These are phyloP conservation scores for Tryphoninae sp. DNA, from an alignment of 2,888 invertebrate species.

Conservation along the genomic window DNA sequence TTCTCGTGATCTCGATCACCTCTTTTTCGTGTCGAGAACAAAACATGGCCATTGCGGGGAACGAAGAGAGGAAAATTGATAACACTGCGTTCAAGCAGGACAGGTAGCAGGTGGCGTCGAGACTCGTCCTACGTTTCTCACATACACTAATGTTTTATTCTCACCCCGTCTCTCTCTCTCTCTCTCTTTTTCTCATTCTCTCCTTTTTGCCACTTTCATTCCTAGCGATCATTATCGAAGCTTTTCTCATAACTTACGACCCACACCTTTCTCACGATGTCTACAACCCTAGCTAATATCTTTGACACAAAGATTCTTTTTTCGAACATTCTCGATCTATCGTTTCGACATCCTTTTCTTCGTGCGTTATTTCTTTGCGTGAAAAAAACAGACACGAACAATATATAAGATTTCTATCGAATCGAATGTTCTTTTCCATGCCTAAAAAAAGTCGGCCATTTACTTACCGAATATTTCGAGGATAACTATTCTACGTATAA, in stretches of 20 bases:
- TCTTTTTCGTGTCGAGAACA: conserved; percentile 45
- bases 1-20: not conserved
- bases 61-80: conserved; percentile 26
- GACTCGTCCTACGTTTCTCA: conserved; percentile 61
- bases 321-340: too few species aligned
- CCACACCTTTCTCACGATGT: too few species aligned
- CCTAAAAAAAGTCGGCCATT: too few species aligned
- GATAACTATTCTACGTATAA: not conserved
- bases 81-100: conserved; percentile 55
- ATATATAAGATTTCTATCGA: too few species aligned
- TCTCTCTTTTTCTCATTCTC: too few species aligned
- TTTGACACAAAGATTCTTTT: too few species aligned
- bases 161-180: conserved; percentile 3
- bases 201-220: conserved; percentile 26
- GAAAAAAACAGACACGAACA: too few species aligned
- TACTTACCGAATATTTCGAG: not conserved
- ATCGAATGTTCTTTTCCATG: too few species aligned
- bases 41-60: conserved; percentile 63
- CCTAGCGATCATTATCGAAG: conserved; percentile 74
- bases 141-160: not conserved
- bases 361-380: too few species aligned
- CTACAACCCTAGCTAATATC: too few species aligned
- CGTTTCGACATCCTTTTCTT: too few species aligned
- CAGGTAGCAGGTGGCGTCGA: conserved; percentile 75
- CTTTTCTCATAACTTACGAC: conserved; percentile 37